These are phyloP conservation scores for Tragopan temminckii DNA, from an alignment of 2,797 vertebrate species.

Conservation along the genomic window DNA sequence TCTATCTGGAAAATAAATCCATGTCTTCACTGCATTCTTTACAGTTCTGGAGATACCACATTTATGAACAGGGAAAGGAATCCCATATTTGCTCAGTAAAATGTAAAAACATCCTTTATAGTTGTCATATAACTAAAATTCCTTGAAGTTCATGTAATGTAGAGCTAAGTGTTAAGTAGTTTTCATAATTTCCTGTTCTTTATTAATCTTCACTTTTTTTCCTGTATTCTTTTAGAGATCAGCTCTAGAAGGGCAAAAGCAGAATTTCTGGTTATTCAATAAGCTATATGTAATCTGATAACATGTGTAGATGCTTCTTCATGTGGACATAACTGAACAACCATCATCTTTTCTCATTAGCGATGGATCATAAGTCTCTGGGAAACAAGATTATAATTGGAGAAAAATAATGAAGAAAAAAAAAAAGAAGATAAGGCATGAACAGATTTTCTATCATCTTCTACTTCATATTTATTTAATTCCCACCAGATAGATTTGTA, in stretches of 20 bases:
- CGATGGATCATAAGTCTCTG: neutral
- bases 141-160: neutral
- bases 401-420: neutral
- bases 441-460: neutral
- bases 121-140: neutral
- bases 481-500: neutral
- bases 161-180: slow-evolving; percentile 13
- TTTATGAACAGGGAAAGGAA: neutral
- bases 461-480: neutral
- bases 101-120: slow-evolving; percentile 11
- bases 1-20: neutral
- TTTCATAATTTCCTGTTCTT: slow-evolving; percentile 33
- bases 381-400: neutral
- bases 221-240: neutral
- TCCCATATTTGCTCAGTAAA: neutral
- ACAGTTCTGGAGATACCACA: neutral
- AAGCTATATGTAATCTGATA: neutral
- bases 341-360: neutral
- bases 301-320: neutral
- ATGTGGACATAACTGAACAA: neutral
- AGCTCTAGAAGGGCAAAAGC: neutral
- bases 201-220: neutral
- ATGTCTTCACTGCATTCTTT: neutral
- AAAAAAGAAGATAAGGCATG: neutral
- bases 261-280: neutral